Evolutionary conservation across 1,140 invertebrate species (phyloP), one percentile per base, ranked within the genome.

Genomic region (Pachyrhynchus sulphureomaculatus): DNA sequence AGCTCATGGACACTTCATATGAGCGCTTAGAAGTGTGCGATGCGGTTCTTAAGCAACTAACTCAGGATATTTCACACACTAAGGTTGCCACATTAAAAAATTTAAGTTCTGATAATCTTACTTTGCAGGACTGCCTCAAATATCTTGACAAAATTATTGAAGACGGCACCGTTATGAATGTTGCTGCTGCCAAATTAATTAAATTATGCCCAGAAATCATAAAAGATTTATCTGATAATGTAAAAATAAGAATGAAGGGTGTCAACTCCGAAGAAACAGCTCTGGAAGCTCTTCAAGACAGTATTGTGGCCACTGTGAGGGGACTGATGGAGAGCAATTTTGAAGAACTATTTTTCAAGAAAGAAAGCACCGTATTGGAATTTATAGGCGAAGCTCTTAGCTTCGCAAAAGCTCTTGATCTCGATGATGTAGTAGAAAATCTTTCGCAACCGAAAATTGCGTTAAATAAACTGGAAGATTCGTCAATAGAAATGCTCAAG

Each of bases 401-500:
- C 17, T 77, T 91, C 2, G 88, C 88, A 0, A 84, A 81, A 74
- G 84, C 88, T 13, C 74, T 90, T 4, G 87, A 87, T 0, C 81
- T 89, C 78, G 79, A 81, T 17, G 81, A 83, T 5, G 83, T 85
- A 0, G 87, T 83, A 1, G 78, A 75, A 10, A 64, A 66, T 29
- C 48, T 69, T 12, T 64, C 53, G 5, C 36, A 57, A 24, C 37
- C 54, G 9, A 48, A 32, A 52, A 39, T 21, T 26, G 45, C 56
- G 47, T 54, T 71, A 29, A 51, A 62, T 24, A 63, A 58, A 21
- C 42, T 55, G 9, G 62, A 70, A 20, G 37, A 79, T 26, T 74
- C 88, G 13, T 84, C 84, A 1, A 69, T 88, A 37, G 84, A 85
- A 49, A 86, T 90, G 60, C 73, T 92, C n/a, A 84, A 84, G 73